Evolutionary conservation across 1,140 invertebrate species (phyloP), one percentile per base, ranked within the genome.

Genomic region (Tetragonula clypearis): DNA sequence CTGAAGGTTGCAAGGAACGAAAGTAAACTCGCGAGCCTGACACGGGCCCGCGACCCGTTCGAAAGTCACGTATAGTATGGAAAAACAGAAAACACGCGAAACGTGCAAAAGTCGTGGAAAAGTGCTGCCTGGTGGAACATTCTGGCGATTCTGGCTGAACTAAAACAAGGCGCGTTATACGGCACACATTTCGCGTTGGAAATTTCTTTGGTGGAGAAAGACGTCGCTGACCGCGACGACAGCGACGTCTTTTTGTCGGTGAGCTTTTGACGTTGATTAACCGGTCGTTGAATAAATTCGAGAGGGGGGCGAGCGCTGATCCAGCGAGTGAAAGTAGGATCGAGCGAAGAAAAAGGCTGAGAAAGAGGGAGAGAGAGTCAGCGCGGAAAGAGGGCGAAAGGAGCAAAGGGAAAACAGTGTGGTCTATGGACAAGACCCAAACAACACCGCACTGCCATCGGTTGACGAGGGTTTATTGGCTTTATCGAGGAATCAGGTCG

Each of bases 391-490:
- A 82, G 82, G 58, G 49, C 19, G 12, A 17, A 53, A 23, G 66
- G 53, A 68, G 62, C 62, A 76, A 41, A 55, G 66, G 80, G 78
- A 65, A 49, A 60, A 78, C 56, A 41, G 30, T 71, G 79, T 30
- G 85, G 85, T 83, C 79, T 72, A 75, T 26, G 77, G 60, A 23
- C 77, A 23, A 66, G 23, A 23, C 21, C 19, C n/a, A 65, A 66
- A 56, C 21, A 74, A 56, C 74, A 72, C 85, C 86, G 81, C 82
- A 21, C 75, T 86, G 87, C 88, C 82, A 80, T 88, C 82, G 82
- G 86, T 90, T 92, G 92, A 93, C 92, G 91, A 92, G 92, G 92
- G 93, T 93, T 93, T 93, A 93, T 86, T 86, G 85, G 86, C 86
- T 82, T 88, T 89, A 84, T 89, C 79, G 84, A 88, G 81, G 75